Conservation (phyloP, 1,140 invertebrate species). For the Aphelenchoides fujianensis region DNA sequence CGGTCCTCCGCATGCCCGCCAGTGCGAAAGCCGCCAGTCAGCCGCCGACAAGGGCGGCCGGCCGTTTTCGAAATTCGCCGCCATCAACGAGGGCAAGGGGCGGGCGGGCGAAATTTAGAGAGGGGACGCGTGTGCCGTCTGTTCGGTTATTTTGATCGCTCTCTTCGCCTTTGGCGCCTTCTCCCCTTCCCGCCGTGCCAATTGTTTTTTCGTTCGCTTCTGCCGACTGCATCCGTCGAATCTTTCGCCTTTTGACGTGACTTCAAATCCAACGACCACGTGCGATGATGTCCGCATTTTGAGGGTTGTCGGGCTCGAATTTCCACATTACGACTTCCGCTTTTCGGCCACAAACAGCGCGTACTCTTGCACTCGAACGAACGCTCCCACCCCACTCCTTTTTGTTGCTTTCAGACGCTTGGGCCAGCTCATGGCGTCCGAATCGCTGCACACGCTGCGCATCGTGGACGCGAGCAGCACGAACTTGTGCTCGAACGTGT, state of each 20-base stretch:
- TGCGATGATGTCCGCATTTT: no score
- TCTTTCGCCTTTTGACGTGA: not conserved
- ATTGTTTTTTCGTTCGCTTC: not conserved
- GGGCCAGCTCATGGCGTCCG: not conserved
- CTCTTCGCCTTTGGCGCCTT: no score
- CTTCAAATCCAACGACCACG: no score
- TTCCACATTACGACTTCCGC: not conserved
- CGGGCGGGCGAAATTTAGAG: conserved; percentile 1
- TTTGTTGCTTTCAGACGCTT: not conserved
- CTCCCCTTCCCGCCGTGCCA: not conserved
- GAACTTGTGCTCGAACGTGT: not conserved
- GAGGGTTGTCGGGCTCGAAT: no score
- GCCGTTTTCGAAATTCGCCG: not conserved
- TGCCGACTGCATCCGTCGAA: no score
- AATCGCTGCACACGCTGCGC: conserved; percentile 1
- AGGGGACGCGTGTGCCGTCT: not conserved
- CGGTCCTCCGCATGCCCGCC: not conserved
- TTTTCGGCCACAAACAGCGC: not conserved
- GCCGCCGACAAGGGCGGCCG: not conserved
- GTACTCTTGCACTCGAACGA: not conserved
- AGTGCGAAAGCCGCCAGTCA: not conserved
- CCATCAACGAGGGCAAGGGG: not conserved
- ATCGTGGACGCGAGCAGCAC: not conserved
- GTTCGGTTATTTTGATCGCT: not conserved
- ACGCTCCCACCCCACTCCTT: no score